Evolutionary conservation across 2,113 vertebrate genomes (phyloP).

Genomic region (Daubentonia madagascariensis): DNA sequence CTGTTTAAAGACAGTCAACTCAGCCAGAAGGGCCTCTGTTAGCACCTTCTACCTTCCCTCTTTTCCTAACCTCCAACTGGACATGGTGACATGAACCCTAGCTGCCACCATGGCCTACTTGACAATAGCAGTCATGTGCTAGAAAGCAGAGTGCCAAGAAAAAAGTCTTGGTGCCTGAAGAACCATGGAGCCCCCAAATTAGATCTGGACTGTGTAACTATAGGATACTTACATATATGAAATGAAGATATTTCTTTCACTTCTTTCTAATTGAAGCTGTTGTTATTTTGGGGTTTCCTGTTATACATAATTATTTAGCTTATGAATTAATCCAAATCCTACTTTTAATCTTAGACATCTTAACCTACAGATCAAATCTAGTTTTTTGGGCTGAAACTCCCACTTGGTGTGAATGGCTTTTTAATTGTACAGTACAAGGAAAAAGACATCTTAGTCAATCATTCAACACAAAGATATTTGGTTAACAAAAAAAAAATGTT

Average conservation of each 20-base stretch:
- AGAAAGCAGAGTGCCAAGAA: not conserved
- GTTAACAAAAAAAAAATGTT: not conserved
- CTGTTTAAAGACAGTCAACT: not conserved
- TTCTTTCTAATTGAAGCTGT: not conserved
- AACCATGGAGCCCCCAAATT: not conserved
- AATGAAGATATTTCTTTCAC: not conserved
- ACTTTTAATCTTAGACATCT: not conserved
- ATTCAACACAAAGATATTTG: not conserved
- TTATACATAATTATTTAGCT: not conserved
- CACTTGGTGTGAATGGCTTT: not conserved
- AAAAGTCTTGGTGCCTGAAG: not conserved
- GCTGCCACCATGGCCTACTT: not conserved
- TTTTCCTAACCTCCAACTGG: not conserved
- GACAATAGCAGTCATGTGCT: not conserved
- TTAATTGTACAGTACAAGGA: not conserved
- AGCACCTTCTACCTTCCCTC: not conserved
- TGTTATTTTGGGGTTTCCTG: not conserved
- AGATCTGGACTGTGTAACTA: not conserved
- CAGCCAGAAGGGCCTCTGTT: no score
- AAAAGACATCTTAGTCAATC: not conserved
- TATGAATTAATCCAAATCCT: not conserved
- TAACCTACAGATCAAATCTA: not conserved
- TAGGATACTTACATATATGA: not conserved
- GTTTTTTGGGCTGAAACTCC: not conserved
- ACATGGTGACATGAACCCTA: not conserved